phyloP scores from a whole-genome alignment of 2,797 vertebrate species.

The Chiloscyllium punctatum region DNA sequence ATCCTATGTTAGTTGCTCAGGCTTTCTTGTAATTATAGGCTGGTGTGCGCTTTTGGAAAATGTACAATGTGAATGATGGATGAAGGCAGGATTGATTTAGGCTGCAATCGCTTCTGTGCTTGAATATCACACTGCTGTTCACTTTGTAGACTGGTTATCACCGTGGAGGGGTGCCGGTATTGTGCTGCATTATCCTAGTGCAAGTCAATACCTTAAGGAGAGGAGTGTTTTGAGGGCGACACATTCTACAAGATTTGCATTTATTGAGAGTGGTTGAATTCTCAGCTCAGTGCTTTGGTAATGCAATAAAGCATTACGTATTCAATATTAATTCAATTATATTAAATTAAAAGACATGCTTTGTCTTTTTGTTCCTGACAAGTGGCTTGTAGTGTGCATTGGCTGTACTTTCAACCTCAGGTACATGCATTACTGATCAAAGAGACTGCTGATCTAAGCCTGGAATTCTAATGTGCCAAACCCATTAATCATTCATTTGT shows the following conservation, averaged over 20 bases:
- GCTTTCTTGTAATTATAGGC: neutral
- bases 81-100: neutral
- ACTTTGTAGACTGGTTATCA: neutral
- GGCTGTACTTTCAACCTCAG: constrained; percentile 22
- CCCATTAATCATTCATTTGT: neutral
- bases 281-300: neutral
- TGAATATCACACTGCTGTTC: neutral
- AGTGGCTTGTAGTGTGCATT: constrained; percentile 1
- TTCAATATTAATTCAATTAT: neutral
- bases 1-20: neutral
- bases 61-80: neutral
- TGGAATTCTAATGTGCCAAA: constrained; percentile 9
- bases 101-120: neutral
- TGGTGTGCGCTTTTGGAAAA: neutral
- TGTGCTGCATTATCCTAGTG: neutral
- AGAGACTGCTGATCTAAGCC: neutral
- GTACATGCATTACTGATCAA: constrained; percentile 28
- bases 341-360: neutral
- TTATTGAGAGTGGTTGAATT: neutral
- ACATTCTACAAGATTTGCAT: neutral
- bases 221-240: neutral
- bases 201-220: neutral
- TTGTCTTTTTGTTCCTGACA: constrained; percentile 12
- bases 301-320: neutral
- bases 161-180: neutral